Conservation (phyloP, 2,113 vertebrate species). For the Melanerpes aurifrons region DNA sequence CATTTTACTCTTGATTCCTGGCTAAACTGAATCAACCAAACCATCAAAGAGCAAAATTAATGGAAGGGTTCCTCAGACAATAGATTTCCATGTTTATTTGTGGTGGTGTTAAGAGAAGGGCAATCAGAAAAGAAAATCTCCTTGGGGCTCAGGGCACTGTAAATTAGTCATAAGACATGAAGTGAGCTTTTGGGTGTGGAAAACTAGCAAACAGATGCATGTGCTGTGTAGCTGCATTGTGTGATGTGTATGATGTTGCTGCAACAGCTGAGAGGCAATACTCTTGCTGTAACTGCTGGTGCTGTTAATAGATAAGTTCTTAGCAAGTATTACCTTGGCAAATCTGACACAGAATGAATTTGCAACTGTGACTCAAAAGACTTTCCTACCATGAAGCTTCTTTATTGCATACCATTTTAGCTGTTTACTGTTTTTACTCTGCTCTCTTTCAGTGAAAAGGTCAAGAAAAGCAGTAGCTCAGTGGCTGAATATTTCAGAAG, state of each 20-base stretch:
- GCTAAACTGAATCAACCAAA: conserved; percentile 36
- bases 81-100: conserved; percentile 45
- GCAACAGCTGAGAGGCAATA: neutral
- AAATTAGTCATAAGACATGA: neutral
- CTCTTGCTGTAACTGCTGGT: neutral
- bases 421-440: conserved; percentile 59
- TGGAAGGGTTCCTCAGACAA: conserved; percentile 18
- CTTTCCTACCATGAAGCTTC: conserved; percentile 49
- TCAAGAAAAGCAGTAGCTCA: conserved; percentile 64
- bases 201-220: conserved; percentile 26
- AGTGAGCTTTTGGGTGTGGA: conserved; percentile 23
- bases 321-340: neutral
- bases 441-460: conserved; percentile 44
- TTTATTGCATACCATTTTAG: conserved; percentile 41
- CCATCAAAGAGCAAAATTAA: conserved; percentile 54
- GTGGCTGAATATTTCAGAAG: conserved; percentile 54
- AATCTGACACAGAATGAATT: conserved; percentile 28
- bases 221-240: neutral
- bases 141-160: neutral
- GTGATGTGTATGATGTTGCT: neutral
- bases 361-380: conserved; percentile 38
- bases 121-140: conserved; percentile 44
- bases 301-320: conserved; percentile 20
- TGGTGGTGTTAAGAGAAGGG: conserved; percentile 29
- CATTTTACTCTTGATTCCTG: conserved; percentile 57